These are phyloP conservation scores for Dendrocincla fuliginosa DNA, from an alignment of 2,797 vertebrate species.

Conservation along the genomic window DNA sequence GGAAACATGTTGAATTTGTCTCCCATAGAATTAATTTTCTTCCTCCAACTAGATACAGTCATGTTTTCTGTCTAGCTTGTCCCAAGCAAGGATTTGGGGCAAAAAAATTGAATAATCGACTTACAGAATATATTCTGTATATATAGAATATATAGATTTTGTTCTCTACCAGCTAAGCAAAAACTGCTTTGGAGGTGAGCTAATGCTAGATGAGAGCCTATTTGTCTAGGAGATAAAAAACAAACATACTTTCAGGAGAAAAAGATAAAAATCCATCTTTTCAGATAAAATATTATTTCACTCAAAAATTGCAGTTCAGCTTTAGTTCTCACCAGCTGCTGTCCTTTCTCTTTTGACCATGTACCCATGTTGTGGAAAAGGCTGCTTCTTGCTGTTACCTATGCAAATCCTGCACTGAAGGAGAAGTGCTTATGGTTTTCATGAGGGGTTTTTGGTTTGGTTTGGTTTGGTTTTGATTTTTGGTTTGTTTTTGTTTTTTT, in stretches of 20 bases:
- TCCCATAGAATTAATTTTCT: background rate
- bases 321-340: background rate
- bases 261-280: background rate
- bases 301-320: background rate
- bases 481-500: background rate
- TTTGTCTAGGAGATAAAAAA: background rate
- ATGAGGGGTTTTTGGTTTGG: background rate
- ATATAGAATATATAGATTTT: too few relatives aligned
- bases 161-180: background rate
- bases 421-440: background rate
- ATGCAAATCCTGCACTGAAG: background rate
- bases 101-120: background rate
- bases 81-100: background rate
- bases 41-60: background rate
- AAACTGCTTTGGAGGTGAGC: background rate
- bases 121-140: too few relatives aligned
- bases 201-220: background rate
- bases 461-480: background rate
- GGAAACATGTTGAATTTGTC: background rate
- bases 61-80: background rate
- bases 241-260: background rate
- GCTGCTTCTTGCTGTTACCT: background rate
- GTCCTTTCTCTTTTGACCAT: background rate
- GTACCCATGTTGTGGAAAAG: background rate
- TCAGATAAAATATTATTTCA: background rate